Evolutionary conservation across 2,888 invertebrate genomes (phyloP).

Genomic region (Cryptosula pallasiana): DNA sequence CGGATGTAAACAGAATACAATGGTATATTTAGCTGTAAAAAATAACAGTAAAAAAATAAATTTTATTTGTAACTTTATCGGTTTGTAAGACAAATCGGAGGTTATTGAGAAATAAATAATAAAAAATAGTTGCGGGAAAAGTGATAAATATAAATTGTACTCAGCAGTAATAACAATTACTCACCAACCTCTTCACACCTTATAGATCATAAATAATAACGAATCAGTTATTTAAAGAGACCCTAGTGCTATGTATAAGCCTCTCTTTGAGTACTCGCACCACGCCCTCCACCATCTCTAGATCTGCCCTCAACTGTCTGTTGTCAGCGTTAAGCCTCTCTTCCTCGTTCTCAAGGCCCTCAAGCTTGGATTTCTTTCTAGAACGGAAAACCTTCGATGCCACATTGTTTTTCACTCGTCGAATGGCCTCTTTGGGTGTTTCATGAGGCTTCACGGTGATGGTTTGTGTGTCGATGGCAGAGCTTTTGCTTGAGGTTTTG

Average conservation of each 20-base stretch:
- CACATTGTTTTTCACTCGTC: constrained; percentile 6
- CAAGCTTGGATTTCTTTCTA: constrained; percentile 3
- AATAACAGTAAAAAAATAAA: no score
- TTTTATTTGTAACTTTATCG: no score
- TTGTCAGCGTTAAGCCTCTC: neutral
- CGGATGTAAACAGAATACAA: no score
- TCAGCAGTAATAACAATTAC: no score
- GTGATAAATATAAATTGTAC: no score
- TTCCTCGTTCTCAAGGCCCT: neutral
- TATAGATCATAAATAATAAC: no score
- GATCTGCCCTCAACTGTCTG: neutral
- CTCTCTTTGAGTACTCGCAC: neutral
- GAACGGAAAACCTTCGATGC: constrained; percentile 5
- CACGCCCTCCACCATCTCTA: neutral
- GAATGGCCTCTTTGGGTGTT: neutral
- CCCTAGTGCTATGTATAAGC: neutral
- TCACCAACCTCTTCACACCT: no score
- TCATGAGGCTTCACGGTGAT: neutral
- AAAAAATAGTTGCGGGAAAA: no score
- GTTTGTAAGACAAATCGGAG: no score
- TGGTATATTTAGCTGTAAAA: no score
- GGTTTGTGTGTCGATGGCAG: neutral
- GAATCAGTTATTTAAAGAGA: no score
- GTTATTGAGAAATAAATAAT: no score
- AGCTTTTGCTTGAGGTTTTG: neutral